phyloP scores from a whole-genome alignment of 2,113 vertebrate genomes.

The Callospermophilus lateralis region DNA sequence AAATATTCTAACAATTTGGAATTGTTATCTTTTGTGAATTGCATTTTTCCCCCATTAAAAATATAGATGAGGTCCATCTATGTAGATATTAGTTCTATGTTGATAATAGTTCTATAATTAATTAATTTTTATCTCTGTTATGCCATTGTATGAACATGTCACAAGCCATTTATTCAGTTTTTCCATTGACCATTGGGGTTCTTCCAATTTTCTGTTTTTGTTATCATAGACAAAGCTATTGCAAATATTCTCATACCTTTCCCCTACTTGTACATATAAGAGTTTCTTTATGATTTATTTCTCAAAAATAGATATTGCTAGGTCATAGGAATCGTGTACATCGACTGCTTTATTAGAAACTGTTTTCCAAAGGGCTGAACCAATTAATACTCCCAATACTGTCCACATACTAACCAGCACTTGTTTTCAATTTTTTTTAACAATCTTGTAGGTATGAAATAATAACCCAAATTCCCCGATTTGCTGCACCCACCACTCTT shows the following conservation, averaged over 20 bases:
- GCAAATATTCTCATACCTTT: neutral
- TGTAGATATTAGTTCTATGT: neutral
- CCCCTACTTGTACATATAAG: accelerated
- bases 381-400: neutral
- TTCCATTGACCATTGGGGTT: neutral
- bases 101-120: neutral
- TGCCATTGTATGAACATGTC: neutral
- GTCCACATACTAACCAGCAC: neutral
- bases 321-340: neutral
- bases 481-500: neutral
- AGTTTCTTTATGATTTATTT: neutral
- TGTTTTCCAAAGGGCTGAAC: neutral
- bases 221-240: neutral
- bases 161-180: constrained; percentile 13
- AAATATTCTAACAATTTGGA: neutral
- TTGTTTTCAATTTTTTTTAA: neutral
- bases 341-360: neutral
- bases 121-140: neutral
- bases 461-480: neutral
- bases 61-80: neutral
- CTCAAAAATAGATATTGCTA: neutral
- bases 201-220: neutral
- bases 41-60: neutral
- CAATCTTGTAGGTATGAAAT: neutral
- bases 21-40: neutral